Evolutionary conservation across 2,888 invertebrate genomes (phyloP).

Genomic region (Caenorhabditis zanzibari): DNA sequence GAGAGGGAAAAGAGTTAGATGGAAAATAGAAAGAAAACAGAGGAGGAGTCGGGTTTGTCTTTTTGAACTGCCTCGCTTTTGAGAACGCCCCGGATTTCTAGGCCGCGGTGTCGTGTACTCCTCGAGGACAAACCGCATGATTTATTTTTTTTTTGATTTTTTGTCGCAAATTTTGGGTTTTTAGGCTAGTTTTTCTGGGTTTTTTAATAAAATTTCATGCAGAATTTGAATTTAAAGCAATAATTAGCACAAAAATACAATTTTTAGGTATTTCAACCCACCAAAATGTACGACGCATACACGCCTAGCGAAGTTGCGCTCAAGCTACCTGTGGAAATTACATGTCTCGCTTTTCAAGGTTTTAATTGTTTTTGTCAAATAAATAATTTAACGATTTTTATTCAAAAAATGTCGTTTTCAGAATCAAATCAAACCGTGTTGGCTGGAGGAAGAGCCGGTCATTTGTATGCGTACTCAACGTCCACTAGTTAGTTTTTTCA

Average conservation of each 20-base stretch:
- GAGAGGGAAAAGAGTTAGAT: too few species aligned
- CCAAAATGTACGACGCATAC: constrained; percentile 81
- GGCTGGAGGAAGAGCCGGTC: constrained; percentile 70
- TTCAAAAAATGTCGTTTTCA: constrained; percentile 42
- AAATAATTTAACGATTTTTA: too few species aligned
- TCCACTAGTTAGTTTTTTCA: constrained; percentile 39
- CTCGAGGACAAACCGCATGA: not conserved
- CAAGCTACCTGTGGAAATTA: constrained; percentile 75
- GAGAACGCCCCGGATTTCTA: not conserved
- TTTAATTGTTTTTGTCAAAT: too few species aligned
- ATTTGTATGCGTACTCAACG: constrained; percentile 66
- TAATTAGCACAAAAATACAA: too few species aligned
- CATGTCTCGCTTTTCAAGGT: constrained; percentile 72
- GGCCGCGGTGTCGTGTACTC: constrained; percentile 31
- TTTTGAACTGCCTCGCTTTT: not conserved
- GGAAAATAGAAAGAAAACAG: too few species aligned
- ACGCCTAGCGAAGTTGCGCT: constrained; percentile 76
- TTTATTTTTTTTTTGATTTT: not conserved
- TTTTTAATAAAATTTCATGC: not conserved
- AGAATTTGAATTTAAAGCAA: too few species aligned
- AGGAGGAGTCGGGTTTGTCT: too few species aligned
- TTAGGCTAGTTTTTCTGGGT: not conserved
- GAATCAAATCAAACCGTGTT: constrained; percentile 69
- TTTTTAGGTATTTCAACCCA: constrained; percentile 42
- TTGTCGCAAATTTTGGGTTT: not conserved